Evolutionary conservation across 2,797 vertebrate genomes (phyloP).

Genomic region (Aratinga solstitialis): DNA sequence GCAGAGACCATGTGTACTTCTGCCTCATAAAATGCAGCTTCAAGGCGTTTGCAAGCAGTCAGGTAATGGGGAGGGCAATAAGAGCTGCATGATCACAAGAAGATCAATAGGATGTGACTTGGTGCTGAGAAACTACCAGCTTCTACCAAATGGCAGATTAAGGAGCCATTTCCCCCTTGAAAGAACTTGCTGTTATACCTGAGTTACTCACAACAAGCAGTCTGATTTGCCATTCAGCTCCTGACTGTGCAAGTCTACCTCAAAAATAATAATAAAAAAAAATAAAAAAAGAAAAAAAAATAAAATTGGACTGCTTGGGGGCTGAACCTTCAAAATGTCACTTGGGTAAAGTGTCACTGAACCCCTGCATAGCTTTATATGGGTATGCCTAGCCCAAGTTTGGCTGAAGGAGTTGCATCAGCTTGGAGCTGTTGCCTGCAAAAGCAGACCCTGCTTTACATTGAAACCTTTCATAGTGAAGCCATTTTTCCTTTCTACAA

Average conservation of each 20-base stretch:
- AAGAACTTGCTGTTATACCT: conserved; percentile 3
- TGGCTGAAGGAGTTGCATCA: background rate
- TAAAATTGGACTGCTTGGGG: background rate
- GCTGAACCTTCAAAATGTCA: background rate
- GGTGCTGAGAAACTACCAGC: conserved; percentile 7
- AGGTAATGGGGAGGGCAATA: background rate
- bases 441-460: background rate
- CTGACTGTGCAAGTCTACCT: background rate
- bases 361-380: background rate
- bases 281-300: rapidly evolving
- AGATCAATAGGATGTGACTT: background rate
- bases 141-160: conserved; percentile 26
- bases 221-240: background rate
- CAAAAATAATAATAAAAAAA: background rate
- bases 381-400: background rate
- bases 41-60: background rate
- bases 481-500: conserved; percentile 23
- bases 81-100: background rate
- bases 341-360: background rate
- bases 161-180: conserved; percentile 3
- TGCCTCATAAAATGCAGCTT: background rate
- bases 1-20: background rate
- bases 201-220: background rate
- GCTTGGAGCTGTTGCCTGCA: background rate
- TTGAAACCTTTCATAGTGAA: background rate